These are phyloP conservation scores for Ceratoteleas bidentatus DNA, from an alignment of 1,140 invertebrate species.

Conservation along the genomic window DNA sequence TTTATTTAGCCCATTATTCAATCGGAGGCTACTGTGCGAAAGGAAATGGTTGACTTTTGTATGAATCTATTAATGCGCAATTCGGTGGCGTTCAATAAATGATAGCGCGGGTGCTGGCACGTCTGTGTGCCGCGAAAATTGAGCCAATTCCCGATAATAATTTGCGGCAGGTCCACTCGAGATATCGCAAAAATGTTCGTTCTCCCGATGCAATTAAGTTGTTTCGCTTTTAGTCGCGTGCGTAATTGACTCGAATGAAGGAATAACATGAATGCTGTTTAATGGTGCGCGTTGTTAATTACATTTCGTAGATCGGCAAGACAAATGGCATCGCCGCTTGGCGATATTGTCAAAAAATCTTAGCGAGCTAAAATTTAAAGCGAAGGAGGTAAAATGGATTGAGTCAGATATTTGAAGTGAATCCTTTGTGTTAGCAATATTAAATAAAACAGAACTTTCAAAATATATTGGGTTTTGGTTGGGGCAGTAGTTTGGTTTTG, in stretches of 20 bases:
- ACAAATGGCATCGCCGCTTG: too few species aligned
- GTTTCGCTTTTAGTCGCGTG: constrained; percentile 5
- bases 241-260: too few species aligned
- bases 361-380: too few species aligned
- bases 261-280: too few species aligned
- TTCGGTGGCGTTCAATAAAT: constrained; percentile 23
- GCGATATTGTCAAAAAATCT: too few species aligned
- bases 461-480: not conserved
- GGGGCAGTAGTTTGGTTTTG: not conserved
- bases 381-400: too few species aligned
- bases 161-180: constrained; percentile 5
- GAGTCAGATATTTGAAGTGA: too few species aligned
- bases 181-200: constrained; percentile 13
- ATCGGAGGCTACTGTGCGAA: constrained; percentile 26
- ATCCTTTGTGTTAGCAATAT: not conserved
- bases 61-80: constrained; percentile 32
- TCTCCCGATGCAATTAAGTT: constrained; percentile 17
- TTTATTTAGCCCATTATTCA: constrained; percentile 70
- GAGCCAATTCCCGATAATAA: constrained; percentile 28
- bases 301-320: not conserved
- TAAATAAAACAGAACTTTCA: not conserved
- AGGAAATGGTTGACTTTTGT: constrained; percentile 52
- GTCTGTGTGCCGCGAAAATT: constrained; percentile 18
- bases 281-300: not conserved
- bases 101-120: not conserved